Evolutionary conservation across 2,797 vertebrate species (phyloP).

Genomic region (Myotis myotis): DNA sequence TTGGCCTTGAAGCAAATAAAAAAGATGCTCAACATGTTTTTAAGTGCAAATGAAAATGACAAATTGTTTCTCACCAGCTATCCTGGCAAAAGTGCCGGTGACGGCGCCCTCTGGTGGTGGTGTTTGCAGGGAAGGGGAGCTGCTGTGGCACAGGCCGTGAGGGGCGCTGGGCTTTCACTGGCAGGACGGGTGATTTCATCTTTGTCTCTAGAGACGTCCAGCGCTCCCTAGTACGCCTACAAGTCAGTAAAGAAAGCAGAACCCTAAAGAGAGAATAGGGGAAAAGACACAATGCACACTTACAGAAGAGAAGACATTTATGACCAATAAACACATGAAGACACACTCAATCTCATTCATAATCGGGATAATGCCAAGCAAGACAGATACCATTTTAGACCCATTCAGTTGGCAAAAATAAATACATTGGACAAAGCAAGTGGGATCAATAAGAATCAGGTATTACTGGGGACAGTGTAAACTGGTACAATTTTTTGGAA

Average conservation of each 20-base stretch:
- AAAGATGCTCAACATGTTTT: background rate
- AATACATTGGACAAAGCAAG: background rate
- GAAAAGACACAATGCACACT: background rate
- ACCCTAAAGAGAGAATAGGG: background rate
- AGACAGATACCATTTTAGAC: background rate
- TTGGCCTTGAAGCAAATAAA: background rate
- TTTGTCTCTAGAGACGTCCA: background rate
- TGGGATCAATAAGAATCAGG: background rate
- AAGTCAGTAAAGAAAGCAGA: background rate
- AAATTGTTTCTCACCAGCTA: background rate
- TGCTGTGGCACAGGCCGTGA: background rate
- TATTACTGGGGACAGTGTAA: background rate
- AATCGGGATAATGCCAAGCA: background rate
- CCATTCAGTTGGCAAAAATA: background rate
- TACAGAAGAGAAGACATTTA: background rate
- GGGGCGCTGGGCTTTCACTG: too few relatives aligned
- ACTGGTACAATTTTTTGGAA: background rate
- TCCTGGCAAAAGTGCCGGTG: background rate
- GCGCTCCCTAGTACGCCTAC: background rate
- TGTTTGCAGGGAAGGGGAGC: background rate
- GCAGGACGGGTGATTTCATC: background rate
- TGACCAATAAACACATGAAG: background rate
- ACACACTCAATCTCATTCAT: background rate
- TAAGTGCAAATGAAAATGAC: background rate
- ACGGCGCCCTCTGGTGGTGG: background rate